These are phyloP conservation scores for Meriones psammophilus DNA, from an alignment of 2,797 vertebrate species.

Conservation along the genomic window DNA sequence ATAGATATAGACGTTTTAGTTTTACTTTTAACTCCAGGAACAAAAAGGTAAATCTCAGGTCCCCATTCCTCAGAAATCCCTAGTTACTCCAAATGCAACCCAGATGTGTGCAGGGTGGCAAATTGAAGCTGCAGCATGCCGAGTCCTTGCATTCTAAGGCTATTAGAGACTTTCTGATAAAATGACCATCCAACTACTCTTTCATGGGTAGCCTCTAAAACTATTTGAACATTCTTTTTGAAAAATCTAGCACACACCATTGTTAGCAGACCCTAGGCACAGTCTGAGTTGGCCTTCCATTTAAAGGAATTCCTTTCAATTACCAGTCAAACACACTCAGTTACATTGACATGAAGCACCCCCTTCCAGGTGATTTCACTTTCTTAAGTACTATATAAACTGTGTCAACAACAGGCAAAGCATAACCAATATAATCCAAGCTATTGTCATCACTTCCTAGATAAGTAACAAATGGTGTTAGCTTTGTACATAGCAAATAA, in stretches of 20 bases:
- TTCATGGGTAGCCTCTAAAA: slow-evolving; percentile 68
- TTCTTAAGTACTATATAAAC: slow-evolving; percentile 71
- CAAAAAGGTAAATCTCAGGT: slow-evolving; percentile 56
- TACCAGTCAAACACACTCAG: slow-evolving; percentile 64
- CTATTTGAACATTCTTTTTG: neutral
- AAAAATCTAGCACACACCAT: slow-evolving; percentile 52
- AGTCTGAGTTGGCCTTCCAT: slow-evolving; percentile 56
- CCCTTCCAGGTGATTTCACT: slow-evolving; percentile 65
- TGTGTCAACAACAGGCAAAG: slow-evolving; percentile 61
- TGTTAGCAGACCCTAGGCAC: slow-evolving; percentile 58
- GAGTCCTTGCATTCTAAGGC: slow-evolving; percentile 47
- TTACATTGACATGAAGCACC: slow-evolving; percentile 45
- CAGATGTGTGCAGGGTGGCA: slow-evolving; percentile 56
- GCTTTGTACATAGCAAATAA: slow-evolving; percentile 75
- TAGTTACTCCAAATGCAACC: slow-evolving; percentile 67
- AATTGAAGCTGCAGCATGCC: neutral
- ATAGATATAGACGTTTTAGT: slow-evolving; percentile 43
- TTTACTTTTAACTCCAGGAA: slow-evolving; percentile 73
- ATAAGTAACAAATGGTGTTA: slow-evolving; percentile 59
- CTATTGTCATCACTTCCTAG: slow-evolving; percentile 52
- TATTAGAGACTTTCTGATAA: slow-evolving; percentile 57
- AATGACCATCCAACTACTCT: slow-evolving; percentile 54
- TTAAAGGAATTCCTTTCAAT: slow-evolving; percentile 61
- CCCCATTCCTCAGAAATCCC: slow-evolving; percentile 51
- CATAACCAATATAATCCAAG: slow-evolving; percentile 57